phyloP scores from a whole-genome alignment of 1,140 invertebrate species.

The Magallana ariakensis region DNA sequence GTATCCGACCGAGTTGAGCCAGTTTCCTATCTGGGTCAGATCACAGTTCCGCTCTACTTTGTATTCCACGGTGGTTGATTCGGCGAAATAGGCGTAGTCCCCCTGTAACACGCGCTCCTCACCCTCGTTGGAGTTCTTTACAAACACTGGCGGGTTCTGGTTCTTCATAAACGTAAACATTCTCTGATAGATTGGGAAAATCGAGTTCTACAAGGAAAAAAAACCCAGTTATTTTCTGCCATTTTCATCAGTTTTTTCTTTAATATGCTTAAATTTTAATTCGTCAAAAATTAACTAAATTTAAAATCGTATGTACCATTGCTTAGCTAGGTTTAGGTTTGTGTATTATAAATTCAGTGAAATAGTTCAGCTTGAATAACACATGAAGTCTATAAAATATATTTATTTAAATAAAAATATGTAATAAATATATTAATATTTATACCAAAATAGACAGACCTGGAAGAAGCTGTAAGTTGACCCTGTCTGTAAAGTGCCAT shows the following conservation, averaged over 20 bases:
- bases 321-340: no score
- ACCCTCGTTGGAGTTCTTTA: constrained; percentile 66
- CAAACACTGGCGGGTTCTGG: constrained; percentile 66
- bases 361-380: no score
- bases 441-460: constrained; percentile 57
- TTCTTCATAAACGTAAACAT: constrained; percentile 96
- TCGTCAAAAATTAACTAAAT: no score
- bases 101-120: constrained; percentile 81
- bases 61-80: constrained; percentile 96
- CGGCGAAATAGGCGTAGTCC: constrained; percentile 98
- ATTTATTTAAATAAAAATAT: no score
- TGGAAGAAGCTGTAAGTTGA: constrained; percentile 95
- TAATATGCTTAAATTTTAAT: no score
- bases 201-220: constrained; percentile 89
- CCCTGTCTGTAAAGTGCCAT: constrained; percentile 91
- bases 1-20: constrained; percentile 94
- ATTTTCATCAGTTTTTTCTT: no score
- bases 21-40: constrained; percentile 97
- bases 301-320: no score
- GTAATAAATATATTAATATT: no score
- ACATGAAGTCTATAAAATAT: no score
- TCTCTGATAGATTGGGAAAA: constrained; percentile 92
- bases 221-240: not conserved
- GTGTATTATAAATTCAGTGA: no score
- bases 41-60: constrained; percentile 95